phyloP scores from a whole-genome alignment of 2,888 invertebrate species.

The Eristalis intricaria region DNA sequence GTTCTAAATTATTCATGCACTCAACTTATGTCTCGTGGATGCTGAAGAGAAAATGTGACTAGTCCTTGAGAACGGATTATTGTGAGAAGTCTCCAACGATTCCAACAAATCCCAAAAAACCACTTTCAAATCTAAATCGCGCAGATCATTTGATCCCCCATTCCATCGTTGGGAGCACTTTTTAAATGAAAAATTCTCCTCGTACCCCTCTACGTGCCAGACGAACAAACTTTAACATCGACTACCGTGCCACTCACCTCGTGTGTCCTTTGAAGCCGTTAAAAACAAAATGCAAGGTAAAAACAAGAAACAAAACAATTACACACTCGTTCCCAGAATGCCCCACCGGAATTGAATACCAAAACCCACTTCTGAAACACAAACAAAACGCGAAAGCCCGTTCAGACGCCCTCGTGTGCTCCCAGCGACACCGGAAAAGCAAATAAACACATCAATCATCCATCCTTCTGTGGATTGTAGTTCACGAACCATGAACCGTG shows the following conservation, averaged over 20 bases:
- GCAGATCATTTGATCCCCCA: too few relatives aligned
- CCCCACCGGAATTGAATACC: neutral
- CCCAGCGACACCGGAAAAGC: conserved; percentile 7
- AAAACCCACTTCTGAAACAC: neutral
- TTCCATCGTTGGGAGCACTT: too few relatives aligned
- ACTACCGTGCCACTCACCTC: neutral
- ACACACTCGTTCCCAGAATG: neutral
- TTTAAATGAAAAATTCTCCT: too few relatives aligned
- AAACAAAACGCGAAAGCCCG: neutral
- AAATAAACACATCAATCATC: conserved; percentile 2
- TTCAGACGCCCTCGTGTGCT: conserved; percentile 5
- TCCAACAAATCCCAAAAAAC: too few relatives aligned
- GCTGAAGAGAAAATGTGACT: too few relatives aligned
- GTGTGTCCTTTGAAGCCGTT: neutral
- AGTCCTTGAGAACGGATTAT: too few relatives aligned
- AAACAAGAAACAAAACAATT: neutral
- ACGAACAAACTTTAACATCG: neutral
- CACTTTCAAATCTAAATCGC: too few relatives aligned
- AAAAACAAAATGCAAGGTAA: neutral
- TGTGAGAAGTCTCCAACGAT: too few relatives aligned
- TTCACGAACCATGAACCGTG: neutral
- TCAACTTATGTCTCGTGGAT: too few relatives aligned
- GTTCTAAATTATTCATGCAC: too few relatives aligned
- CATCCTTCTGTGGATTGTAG: neutral
- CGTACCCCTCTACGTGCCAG: too few relatives aligned